Evolutionary conservation across 1,140 invertebrate species (phyloP).

Genomic region (Chionoecetes opilio): DNA sequence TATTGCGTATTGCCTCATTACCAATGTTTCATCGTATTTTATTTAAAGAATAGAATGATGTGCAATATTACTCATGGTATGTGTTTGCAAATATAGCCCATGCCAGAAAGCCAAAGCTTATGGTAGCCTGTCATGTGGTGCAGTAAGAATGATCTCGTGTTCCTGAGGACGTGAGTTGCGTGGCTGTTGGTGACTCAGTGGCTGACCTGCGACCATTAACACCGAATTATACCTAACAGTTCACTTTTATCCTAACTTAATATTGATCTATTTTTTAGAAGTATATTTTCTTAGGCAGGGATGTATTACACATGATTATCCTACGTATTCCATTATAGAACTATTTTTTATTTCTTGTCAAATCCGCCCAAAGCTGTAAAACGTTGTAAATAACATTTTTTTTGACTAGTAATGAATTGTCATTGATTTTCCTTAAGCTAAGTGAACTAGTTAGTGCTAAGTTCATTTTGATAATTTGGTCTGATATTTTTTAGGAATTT

Average conservation of each 20-base stretch:
- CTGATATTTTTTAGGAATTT: too few species aligned
- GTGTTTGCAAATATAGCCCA: background rate
- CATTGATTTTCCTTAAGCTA: too few species aligned
- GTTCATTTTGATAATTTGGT: too few species aligned
- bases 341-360: background rate
- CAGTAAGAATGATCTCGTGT: background rate
- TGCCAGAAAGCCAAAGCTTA: background rate
- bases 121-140: background rate
- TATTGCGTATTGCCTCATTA: too few species aligned
- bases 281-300: background rate
- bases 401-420: too few species aligned
- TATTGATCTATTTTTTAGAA: background rate
- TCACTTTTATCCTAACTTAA: background rate
- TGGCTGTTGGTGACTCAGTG: background rate
- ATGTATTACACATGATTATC: background rate
- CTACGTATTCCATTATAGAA: background rate
- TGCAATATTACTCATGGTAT: background rate
- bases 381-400: constrained; percentile 36
- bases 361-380: constrained; percentile 17
- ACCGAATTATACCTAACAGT: background rate
- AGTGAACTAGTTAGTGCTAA: too few species aligned
- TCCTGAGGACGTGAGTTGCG: background rate
- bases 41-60: background rate
- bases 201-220: background rate
- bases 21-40: too few species aligned